Base-by-base conservation (phyloP, 2,113 vertebrate species). In the Amphilophus citrinellus region DNA sequence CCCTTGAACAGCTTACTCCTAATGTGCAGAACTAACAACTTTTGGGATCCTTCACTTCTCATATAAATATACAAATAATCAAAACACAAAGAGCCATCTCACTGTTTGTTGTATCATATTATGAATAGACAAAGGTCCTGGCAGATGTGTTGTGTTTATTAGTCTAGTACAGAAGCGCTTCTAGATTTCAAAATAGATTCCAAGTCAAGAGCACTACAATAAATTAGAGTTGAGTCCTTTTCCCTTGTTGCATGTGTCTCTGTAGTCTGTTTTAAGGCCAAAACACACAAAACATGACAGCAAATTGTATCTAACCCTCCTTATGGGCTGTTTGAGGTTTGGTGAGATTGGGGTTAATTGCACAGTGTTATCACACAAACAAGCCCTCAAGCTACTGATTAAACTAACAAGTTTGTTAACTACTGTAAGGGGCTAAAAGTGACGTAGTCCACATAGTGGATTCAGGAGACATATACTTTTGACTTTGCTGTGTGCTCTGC, bases 1-100 rank as follows among this genome's bases (percentile, higher is more conserved):
- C 35, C 44, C 22, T 11, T 35, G 27, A 73, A 66, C 11, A 50
- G n/a, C 20, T 44, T 57, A 11, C 32, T 83, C 44, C 59, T 32
- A 61, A 83, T 13, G 53, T 63, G 42, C 79, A 81, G 60, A 79
- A 18, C 58, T 42, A 84, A 79, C n/a, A 60, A 59, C 50, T 81
- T 84, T 77, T 88, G 30, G 17, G 57, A 59, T 71, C n/a, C 22
- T n/a, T 79, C n/a, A 63, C 14, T 53, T 10, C 50, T 56, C 68
- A 22, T 7, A 9, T 14, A 57, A 13, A n/a, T 39, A 8, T 35
- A 20, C 4, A 75, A 37, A 17, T 44, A 61, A 59, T 76, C 10
- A 57, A 65, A 56, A 39, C 11, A 15, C 5, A 39, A 1, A 50
- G 24, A 77, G 79, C 10, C 13, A 22, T 65, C 42, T 44, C 1